Percentiles rank a stretch among this genome's conserved stretches.
Conservation (phyloP, 2,888 invertebrate species). For the Rhingia rostrata region DNA sequence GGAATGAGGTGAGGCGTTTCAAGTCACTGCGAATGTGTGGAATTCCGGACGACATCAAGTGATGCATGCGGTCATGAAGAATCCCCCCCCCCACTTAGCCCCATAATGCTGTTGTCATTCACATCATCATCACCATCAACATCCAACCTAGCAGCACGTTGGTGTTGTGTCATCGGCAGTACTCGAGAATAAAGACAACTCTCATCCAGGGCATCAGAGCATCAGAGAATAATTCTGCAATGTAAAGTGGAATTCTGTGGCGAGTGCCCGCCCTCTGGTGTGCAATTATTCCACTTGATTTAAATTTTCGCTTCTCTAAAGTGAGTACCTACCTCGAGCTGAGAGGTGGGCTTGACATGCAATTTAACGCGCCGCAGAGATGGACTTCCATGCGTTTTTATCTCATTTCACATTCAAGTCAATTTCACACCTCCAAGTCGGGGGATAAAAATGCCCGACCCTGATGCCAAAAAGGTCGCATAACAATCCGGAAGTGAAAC, state of each 20-base stretch:
- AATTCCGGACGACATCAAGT: conserved; percentile 24
- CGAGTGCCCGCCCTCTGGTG: conserved; percentile 2
- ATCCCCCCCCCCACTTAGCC: conserved; percentile 38
- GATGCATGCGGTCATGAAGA: conserved; percentile 60
- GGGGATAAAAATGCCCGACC: not conserved
- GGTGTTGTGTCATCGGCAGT: conserved; percentile 2
- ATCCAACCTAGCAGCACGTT: conserved; percentile 1
- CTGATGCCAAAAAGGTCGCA: too few species aligned
- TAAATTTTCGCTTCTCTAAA: conserved; percentile 53
- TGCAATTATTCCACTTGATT: conserved; percentile 67
- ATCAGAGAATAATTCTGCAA: conserved; percentile 43
- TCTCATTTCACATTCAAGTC: conserved; percentile 21
- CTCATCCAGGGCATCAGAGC: conserved; percentile 30
- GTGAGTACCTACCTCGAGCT: conserved; percentile 1
- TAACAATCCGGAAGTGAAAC: too few species aligned
- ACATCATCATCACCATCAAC: conserved; percentile 18
- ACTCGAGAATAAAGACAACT: conserved; percentile 13
- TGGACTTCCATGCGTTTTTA: not conserved
- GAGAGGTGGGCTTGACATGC: conserved; percentile 12
- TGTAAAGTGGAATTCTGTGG: conserved; percentile 47
- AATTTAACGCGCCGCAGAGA: not conserved
- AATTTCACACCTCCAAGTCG: not conserved
- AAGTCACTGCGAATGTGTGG: conserved; percentile 55
- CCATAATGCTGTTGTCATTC: not conserved
- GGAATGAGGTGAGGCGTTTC: conserved; percentile 2